Evolutionary conservation across 2,797 vertebrate genomes (phyloP).

Genomic region (Lithobates pipiens): DNA sequence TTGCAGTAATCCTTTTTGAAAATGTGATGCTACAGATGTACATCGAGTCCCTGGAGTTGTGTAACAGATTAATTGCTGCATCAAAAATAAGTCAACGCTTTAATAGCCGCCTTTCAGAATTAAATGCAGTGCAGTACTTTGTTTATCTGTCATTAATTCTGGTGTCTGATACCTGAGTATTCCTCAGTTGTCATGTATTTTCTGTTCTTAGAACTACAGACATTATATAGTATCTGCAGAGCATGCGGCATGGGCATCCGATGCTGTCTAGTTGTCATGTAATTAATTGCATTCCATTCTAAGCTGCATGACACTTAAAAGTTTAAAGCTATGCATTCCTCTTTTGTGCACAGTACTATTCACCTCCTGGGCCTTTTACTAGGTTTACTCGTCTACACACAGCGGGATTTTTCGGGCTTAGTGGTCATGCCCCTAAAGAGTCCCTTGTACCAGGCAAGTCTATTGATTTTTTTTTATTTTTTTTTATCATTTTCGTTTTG

Average conservation of each 20-base stretch:
- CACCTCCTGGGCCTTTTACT: neutral
- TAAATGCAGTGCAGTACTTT: neutral
- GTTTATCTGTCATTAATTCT: neutral
- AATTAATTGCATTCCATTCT: conserved; percentile 1
- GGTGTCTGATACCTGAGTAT: neutral
- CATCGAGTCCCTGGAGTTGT: neutral
- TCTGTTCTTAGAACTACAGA: neutral
- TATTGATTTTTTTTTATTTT: conserved; percentile 17
- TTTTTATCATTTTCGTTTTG: conserved; percentile 14
- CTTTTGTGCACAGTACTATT: neutral
- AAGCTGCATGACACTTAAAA: neutral
- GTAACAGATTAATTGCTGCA: neutral
- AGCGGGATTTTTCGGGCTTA: neutral
- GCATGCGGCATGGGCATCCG: neutral
- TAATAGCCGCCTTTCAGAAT: neutral
- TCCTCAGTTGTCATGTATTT: neutral
- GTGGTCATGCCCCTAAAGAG: conserved; percentile 1
- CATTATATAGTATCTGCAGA: neutral
- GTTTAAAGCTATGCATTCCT: conserved; percentile 4
- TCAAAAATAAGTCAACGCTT: neutral
- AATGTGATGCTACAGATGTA: neutral
- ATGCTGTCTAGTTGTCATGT: neutral
- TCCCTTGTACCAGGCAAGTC: neutral
- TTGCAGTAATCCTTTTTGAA: neutral
- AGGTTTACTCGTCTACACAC: conserved; percentile 1